Base-by-base conservation (phyloP, 2,797 vertebrate genomes). In the Ctenopoma kingsleyae region DNA sequence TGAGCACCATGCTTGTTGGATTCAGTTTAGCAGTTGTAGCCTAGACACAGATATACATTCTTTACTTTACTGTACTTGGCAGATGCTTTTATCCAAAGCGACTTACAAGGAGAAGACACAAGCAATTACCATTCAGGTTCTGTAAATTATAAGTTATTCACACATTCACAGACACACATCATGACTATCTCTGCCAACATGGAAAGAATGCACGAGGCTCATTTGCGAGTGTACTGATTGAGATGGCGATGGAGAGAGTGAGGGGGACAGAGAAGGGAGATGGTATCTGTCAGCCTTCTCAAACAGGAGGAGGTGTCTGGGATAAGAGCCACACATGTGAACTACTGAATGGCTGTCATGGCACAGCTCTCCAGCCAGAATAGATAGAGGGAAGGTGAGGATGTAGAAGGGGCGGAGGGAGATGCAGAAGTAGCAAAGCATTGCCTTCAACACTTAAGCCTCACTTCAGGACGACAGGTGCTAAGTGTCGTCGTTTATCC, bases 381-480 rank as follows among this genome's bases (percentile, higher is more conserved):
- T 11, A 64, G 76, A 76, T 17, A 1, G 35, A 56, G 19, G 20
- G 52, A 67, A 23, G 46, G 41, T 51, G 69, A 74, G 52, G 67
- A 46, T 41, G 60, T n/a, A 12, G 12, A 13, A 40, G 47, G n/a
- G 50, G n/a, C 13, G 5, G 30, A 8, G 11, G 7, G 32, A 27
- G 19, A 20, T 76, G 65, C 69, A 70, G 74, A 81, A 71, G 90
- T 84, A 82, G 75, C 64, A 36, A 63, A 67, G 68, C 17, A 7
- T 43, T 77, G 66, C 76, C 46, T 48, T 88, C 79, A 78, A 30
- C 73, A 68, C 84, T 81, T 82, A 73, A 86, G 82, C 67, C 35
- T 59, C 67, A 54, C 78, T 60, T 58, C 30, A 71, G 50, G 43
- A 38, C 74, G 84, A 80, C 83, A 67, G 77, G 78, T 80, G 80